These are phyloP conservation scores for Aptenodytes forsteri DNA, from an alignment of 2,113 vertebrate genomes.

Conservation along the genomic window DNA sequence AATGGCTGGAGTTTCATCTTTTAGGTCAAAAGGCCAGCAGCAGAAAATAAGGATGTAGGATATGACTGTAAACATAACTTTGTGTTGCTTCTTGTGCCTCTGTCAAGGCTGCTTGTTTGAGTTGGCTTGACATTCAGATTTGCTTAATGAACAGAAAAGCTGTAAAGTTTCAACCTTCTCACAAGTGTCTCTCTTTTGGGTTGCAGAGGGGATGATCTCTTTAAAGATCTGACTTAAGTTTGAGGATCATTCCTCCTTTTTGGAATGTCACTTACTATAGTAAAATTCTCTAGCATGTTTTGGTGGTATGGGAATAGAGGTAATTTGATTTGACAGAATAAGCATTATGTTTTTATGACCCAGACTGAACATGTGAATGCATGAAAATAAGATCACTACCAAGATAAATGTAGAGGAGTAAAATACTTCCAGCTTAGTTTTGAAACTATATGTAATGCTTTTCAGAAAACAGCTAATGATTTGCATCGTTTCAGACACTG, in stretches of 20 bases:
- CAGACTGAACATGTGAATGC: background rate
- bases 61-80: background rate
- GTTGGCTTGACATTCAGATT: background rate
- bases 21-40: background rate
- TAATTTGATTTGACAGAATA: background rate
- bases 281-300: background rate
- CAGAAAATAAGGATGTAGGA: background rate
- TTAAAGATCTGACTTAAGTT: background rate
- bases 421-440: background rate
- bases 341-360: background rate
- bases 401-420: background rate
- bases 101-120: background rate
- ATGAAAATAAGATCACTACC: background rate
- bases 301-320: background rate
- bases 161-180: background rate
- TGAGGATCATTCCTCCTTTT: background rate
- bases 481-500: slow-evolving; percentile 82
- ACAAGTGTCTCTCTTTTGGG: background rate
- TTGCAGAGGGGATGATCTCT: background rate
- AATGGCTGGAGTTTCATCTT: background rate
- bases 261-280: background rate
- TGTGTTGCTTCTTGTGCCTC: background rate
- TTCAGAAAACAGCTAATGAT: background rate
- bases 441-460: background rate
- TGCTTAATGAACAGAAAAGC: background rate